Evolutionary conservation across 2,888 invertebrate species (phyloP).

Genomic region (Drosophila paucipuncta): DNA sequence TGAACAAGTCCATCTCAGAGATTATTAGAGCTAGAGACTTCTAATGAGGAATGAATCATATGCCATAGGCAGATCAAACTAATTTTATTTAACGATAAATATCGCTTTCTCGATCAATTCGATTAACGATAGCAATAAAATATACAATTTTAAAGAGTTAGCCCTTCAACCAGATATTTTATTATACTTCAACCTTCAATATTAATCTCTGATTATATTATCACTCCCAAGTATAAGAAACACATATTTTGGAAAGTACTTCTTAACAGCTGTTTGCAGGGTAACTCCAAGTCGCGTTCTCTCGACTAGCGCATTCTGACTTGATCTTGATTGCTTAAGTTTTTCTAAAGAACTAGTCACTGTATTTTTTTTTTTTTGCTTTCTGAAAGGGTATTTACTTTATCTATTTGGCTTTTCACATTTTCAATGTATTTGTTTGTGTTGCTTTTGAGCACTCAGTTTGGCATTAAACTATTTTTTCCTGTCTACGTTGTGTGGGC

Average conservation of each 20-base stretch:
- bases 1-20: too few relatives aligned
- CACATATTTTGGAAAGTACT: not conserved
- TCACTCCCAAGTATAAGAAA: not conserved
- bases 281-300: not conserved
- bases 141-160: too few relatives aligned
- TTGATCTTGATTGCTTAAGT: not conserved
- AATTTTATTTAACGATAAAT: too few relatives aligned
- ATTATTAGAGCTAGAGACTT: too few relatives aligned
- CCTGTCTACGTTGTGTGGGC: constrained; percentile 1
- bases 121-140: not conserved
- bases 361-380: not conserved
- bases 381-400: constrained; percentile 10
- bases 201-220: not conserved
- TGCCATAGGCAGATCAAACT: too few relatives aligned
- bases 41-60: too few relatives aligned
- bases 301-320: not conserved
- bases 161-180: too few relatives aligned
- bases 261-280: not conserved
- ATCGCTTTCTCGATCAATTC: not conserved
- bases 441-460: constrained; percentile 8
- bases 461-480: constrained; percentile 25
- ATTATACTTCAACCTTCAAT: not conserved
- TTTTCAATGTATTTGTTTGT: constrained; percentile 5
- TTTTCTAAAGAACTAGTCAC: not conserved
- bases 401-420: not conserved